phyloP scores from a whole-genome alignment of 2,113 vertebrate genomes.

The Dasyprocta punctata region DNA sequence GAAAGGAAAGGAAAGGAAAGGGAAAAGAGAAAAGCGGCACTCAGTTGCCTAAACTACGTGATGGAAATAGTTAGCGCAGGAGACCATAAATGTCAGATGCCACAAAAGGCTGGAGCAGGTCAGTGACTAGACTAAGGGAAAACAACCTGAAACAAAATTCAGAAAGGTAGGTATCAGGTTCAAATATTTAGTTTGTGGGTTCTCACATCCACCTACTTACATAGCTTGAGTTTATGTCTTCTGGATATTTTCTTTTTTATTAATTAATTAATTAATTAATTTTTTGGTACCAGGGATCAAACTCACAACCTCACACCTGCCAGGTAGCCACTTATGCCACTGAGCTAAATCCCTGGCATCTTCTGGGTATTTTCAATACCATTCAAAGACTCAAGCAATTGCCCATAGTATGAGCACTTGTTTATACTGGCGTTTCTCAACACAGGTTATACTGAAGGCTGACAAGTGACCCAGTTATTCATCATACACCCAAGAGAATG shows the following conservation, averaged over 20 bases:
- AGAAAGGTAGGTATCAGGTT: neutral
- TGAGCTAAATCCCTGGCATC: no score
- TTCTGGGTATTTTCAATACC: neutral
- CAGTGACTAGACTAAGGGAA: neutral
- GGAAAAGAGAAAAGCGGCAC: neutral
- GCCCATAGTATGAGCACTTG: neutral
- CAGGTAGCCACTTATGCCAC: no score
- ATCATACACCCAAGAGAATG: neutral
- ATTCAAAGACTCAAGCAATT: neutral
- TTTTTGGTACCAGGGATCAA: no score
- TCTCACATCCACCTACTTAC: neutral
- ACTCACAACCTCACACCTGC: no score
- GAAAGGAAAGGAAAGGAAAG: no score
- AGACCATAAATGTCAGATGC: neutral
- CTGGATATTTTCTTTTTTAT: neutral
- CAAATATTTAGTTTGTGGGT: neutral
- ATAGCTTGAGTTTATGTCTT: neutral
- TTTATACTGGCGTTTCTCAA: neutral
- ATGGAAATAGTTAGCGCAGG: neutral
- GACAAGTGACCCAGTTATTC: neutral
- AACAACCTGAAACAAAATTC: neutral
- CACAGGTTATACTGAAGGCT: neutral
- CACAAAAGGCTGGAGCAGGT: neutral
- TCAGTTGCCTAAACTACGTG: neutral
- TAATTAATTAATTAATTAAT: no score